Evolutionary conservation across 2,888 invertebrate species (phyloP), one percentile per base, ranked within the genome.

Genomic region (Chrysotoxum bicinctum): DNA sequence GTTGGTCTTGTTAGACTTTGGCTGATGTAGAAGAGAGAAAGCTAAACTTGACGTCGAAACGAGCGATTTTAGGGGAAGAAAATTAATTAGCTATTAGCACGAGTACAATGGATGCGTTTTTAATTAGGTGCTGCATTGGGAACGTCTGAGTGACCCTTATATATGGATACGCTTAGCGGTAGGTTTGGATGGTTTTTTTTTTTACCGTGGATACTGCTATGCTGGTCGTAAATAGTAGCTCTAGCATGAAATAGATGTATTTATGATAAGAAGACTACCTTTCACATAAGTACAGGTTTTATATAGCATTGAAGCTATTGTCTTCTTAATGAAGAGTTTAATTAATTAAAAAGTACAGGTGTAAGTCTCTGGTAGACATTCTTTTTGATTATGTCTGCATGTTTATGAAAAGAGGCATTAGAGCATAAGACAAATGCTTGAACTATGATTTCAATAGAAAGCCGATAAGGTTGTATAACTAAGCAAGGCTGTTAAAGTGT

Each of bases 81-180:
- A 72, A 84, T 84, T 84, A 84, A 84, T 84, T 80, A 60, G 60
- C 75, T 74, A 75, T 79, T 79, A 62, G 58, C 83, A 78, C 83
- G 83, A 74, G 43, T 62, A 52, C 75, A 76, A 84, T 84, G 66
- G 64, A 84, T 84, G 74, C 58, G 37, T 60, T 72, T 80, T 80
- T 75, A 84, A 84, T 80, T 79, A 84, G 80, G 30, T 64, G 60
- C 26, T 74, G 30, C 50, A 32, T 35, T 45, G 43, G 26, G 43
- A 72, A 70, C 21, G 80, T 50, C 32, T 66, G 45, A 32, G 16
- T 45, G 45, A 45, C 43, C 64, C 64, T 64, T 32, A 32, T 19
- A 19, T 64, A 45, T 32, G 43, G 23, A 40, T 62, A 43, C 14
- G 54, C 52, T 40, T 60, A 60, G 58, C 43, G 60, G 40, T 40